Percentiles rank a stretch among this genome's conserved stretches.
Evolutionary conservation across 2,888 invertebrate genomes (phyloP).

Genomic region (Nysson spinosus): DNA sequence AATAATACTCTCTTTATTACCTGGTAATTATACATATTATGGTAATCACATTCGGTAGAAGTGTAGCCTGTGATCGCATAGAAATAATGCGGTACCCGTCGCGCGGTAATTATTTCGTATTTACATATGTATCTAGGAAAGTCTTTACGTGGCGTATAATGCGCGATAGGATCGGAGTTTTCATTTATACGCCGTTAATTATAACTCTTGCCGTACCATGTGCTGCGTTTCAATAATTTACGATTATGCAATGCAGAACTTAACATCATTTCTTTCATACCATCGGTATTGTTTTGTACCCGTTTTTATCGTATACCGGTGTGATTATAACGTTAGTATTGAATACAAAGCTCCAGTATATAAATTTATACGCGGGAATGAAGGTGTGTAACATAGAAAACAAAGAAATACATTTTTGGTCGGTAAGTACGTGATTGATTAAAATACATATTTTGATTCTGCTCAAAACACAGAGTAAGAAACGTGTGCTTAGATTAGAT

Average conservation of each 20-base stretch:
- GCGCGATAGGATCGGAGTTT: neutral
- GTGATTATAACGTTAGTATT: conserved; percentile 22
- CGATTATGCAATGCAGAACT: conserved; percentile 7
- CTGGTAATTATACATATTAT: too few species aligned
- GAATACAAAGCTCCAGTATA: neutral
- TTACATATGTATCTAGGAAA: neutral
- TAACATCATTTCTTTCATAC: conserved; percentile 1
- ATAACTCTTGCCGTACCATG: neutral
- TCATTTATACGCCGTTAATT: neutral
- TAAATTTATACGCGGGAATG: conserved; percentile 5
- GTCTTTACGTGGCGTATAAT: neutral
- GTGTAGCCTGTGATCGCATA: neutral
- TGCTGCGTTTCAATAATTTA: neutral
- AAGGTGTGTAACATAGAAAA: conserved; percentile 44
- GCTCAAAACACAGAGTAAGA: conserved; percentile 16
- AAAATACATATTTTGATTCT: conserved; percentile 40
- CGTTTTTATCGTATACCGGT: conserved; percentile 6
- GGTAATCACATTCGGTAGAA: too few species aligned
- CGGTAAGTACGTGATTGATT: conserved; percentile 61
- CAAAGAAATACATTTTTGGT: conserved; percentile 20
- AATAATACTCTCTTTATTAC: too few species aligned
- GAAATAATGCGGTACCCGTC: neutral
- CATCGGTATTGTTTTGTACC: conserved; percentile 1
- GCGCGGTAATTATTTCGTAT: neutral
- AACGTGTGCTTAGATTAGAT: conserved; percentile 45